Evolutionary conservation across 2,113 vertebrate genomes (phyloP), one percentile per base, ranked within the genome.

Genomic region (Sinocyclocheilus grahami): DNA sequence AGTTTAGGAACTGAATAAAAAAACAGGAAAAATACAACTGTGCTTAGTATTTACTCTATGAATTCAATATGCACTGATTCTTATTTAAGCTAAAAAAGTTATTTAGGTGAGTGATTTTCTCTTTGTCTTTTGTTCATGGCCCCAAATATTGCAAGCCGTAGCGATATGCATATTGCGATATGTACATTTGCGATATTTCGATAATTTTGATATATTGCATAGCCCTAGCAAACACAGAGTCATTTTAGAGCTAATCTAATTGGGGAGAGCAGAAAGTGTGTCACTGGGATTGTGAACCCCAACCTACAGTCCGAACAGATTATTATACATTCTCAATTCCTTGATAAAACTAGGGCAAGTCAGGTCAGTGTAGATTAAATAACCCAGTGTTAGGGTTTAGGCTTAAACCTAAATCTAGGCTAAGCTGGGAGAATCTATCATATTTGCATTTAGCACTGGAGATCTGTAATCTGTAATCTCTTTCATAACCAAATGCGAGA

Each of bases 231-330:
- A 86, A 33, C 67, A 46, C 12, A 9, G 74, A 74, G 74, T 78
- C 83, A 87, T 63, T 71, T 60, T 51, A 75, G 83, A 85, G 63
- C 63, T 86, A 85, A 88, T 87, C 65, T 65, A 85, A 88, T 86
- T 81, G 83, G 22, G 67, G 60, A 67, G 58, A 58, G 60, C 53
- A 74, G 33, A 88, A 67, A 75, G 79, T 48, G 8, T 69, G 63
- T 71, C 39, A 67, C 60, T 55, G 33, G 30, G 30, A 69, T 30
- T 24, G 60, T 72, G 37, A 86, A 24, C 16, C n/a, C 27, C 24
- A 12, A 65, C 53, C 8, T 37, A 48, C 22, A 48, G n/a, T 24
- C 77, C 0, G 4, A 63, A 33, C 24, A 3, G 76, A 33, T 55
- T 62, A 46, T 5, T 74, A 53, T 62, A 81, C 65, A 60, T 53